These are phyloP conservation scores for Eospalax fontanierii DNA, from an alignment of 2,797 vertebrate genomes.

Conservation along the genomic window DNA sequence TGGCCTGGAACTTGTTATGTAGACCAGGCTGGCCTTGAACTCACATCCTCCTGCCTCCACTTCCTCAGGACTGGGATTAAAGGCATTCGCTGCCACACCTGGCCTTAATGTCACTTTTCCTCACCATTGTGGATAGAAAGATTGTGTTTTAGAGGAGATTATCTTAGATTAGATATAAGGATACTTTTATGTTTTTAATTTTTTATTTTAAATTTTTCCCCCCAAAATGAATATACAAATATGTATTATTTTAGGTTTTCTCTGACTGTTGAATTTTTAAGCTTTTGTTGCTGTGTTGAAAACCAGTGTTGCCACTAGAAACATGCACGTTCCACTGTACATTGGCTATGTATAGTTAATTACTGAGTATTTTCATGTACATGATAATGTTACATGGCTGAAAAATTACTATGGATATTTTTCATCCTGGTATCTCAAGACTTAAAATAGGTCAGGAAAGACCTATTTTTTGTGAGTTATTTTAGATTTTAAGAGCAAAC, in stretches of 20 bases:
- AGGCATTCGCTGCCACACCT: too few species aligned
- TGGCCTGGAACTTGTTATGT: too few species aligned
- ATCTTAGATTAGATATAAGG: conserved; percentile 5
- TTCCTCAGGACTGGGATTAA: too few species aligned
- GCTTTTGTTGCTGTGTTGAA: conserved; percentile 50
- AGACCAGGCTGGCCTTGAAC: too few species aligned
- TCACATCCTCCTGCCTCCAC: too few species aligned
- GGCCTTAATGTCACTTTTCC: conserved; percentile 29
- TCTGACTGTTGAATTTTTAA: conserved; percentile 58
- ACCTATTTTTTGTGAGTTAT: conserved; percentile 23
- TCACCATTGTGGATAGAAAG: neutral
- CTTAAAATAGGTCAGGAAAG: conserved; percentile 37
- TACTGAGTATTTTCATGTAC: neutral
- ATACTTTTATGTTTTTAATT: conserved; percentile 45
- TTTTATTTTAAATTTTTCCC: conserved; percentile 44
- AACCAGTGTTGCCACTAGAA: conserved; percentile 39
- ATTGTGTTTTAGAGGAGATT: conserved; percentile 49
- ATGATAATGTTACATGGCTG: neutral
- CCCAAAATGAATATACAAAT: conserved; percentile 48
- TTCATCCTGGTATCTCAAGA: neutral
- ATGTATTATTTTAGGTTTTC: conserved; percentile 56
- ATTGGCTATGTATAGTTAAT: too few species aligned
- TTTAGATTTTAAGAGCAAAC: conserved; percentile 60
- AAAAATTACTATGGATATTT: neutral
- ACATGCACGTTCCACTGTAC: neutral